Evolutionary conservation across 2,797 vertebrate genomes (phyloP).

Genomic region (Trachops cirrhosus): DNA sequence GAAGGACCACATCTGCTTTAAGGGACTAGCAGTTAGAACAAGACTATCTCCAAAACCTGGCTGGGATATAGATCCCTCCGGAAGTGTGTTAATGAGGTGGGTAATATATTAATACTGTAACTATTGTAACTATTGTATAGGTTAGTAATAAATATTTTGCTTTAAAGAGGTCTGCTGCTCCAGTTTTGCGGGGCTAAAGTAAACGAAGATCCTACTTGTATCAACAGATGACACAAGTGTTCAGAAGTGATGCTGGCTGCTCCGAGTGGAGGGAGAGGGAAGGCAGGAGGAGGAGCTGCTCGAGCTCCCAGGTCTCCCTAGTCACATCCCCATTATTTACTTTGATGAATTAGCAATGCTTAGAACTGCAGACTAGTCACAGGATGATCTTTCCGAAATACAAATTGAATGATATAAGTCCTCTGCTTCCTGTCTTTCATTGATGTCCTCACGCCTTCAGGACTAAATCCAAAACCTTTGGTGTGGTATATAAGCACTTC

Average conservation of each 20-base stretch:
- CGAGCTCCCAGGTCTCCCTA: background rate
- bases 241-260: background rate
- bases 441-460: background rate
- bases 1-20: background rate
- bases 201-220: conserved; percentile 32
- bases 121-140: conserved; percentile 40
- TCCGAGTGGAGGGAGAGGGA: background rate
- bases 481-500: background rate
- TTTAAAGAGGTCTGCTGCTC: conserved; percentile 46
- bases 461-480: background rate
- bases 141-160: conserved; percentile 65
- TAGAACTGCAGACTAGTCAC: background rate
- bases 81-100: conserved; percentile 56
- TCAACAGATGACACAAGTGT: conserved; percentile 63
- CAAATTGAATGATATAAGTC: background rate
- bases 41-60: background rate
- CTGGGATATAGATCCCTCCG: background rate
- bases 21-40: background rate
- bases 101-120: conserved; percentile 40
- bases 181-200: conserved; percentile 45
- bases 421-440: background rate
- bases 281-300: background rate
- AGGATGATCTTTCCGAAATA: background rate
- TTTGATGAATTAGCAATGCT: background rate
- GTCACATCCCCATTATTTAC: background rate